phyloP scores from a whole-genome alignment of 2,888 invertebrate species.

The Caenorhabditis sp. region DNA sequence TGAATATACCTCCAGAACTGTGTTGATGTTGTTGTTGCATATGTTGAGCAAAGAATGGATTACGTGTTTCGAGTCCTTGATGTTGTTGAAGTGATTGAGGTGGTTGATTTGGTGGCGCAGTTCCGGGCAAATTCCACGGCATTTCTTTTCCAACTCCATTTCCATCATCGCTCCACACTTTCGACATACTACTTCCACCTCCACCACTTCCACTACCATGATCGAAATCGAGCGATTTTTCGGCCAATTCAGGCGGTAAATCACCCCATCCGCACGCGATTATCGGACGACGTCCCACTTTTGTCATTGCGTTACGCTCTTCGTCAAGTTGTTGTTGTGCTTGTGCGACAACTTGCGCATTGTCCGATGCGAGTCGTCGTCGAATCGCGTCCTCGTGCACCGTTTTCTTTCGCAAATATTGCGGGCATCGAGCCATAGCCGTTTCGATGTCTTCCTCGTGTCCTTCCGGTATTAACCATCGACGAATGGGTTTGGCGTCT shows the following conservation, averaged over 20 bases:
- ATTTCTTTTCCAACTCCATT: slow-evolving; percentile 4
- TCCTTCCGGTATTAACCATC: slow-evolving; percentile 32
- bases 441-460: slow-evolving; percentile 35
- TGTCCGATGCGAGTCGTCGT: slow-evolving; percentile 27
- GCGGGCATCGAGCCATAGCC: slow-evolving; percentile 29
- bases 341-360: slow-evolving; percentile 26
- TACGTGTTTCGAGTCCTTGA: slow-evolving; percentile 22
- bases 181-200: too few species aligned
- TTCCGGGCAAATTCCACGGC: slow-evolving; percentile 27
- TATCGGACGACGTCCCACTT: slow-evolving; percentile 26
- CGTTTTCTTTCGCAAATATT: slow-evolving; percentile 28
- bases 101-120: background rate
- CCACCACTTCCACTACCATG: too few species aligned
- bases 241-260: slow-evolving; percentile 21
- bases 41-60: slow-evolving; percentile 42
- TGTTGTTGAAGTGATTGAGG: slow-evolving; percentile 9
- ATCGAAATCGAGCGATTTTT: background rate
- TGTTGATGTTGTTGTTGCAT: slow-evolving; percentile 30
- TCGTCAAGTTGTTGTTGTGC: slow-evolving; percentile 34
- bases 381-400: slow-evolving; percentile 30
- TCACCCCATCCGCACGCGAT: slow-evolving; percentile 40
- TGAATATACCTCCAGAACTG: background rate
- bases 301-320: slow-evolving; percentile 25
- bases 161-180: background rate
- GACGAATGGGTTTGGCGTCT: slow-evolving; percentile 29